Conservation (phyloP, 2,113 vertebrate genomes). For the Apteryx owenii region DNA sequence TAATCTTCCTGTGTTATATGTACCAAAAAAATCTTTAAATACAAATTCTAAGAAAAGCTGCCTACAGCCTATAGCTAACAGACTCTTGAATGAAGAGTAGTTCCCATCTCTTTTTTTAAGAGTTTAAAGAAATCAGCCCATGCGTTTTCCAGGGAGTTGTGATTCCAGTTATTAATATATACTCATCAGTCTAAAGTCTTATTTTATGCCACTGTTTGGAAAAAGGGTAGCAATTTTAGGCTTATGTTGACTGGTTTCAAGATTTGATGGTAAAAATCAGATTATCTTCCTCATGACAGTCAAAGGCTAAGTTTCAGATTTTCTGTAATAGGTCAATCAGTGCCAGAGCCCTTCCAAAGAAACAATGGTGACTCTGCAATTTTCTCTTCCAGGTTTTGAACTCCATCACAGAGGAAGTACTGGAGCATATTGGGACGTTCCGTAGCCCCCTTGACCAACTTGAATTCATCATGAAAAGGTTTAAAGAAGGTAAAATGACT, state of each 20-base stretch:
- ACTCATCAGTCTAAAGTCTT: background rate
- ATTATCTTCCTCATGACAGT: background rate
- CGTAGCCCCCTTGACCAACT: constrained; percentile 89
- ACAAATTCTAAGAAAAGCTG: background rate
- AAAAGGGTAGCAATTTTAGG: background rate
- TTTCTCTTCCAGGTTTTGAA: constrained; percentile 87
- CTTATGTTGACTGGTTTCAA: background rate
- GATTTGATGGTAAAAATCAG: background rate
- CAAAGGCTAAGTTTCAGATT: background rate
- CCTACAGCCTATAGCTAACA: background rate
- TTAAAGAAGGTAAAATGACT: constrained; percentile 85
- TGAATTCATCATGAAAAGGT: constrained; percentile 85
- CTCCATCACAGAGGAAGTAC: constrained; percentile 87
- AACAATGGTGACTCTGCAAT: background rate
- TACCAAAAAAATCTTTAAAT: background rate
- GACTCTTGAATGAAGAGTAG: background rate
- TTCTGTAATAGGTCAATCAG: background rate
- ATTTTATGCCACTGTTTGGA: background rate
- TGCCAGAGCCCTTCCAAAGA: constrained; percentile 12
- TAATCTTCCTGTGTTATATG: background rate
- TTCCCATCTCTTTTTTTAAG: background rate
- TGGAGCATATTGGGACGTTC: constrained; percentile 87
- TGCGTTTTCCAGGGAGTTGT: background rate
- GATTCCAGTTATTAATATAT: background rate
- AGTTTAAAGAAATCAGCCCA: background rate